Evolutionary conservation across 2,113 vertebrate genomes (phyloP).

Genomic region (Dromaius novaehollandiae): DNA sequence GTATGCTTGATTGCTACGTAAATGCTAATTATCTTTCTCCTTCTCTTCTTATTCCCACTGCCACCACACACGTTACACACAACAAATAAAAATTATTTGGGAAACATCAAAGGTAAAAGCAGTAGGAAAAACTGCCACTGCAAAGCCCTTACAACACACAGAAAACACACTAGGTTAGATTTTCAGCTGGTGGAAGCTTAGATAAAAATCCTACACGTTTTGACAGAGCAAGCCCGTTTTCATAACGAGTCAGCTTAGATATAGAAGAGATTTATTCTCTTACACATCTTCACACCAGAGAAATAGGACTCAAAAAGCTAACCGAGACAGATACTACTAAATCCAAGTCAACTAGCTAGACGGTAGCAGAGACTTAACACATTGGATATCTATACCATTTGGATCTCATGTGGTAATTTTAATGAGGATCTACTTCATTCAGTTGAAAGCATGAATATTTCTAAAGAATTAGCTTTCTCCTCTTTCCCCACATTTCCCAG

Average conservation of each 20-base stretch:
- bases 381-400: background rate
- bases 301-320: background rate
- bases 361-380: background rate
- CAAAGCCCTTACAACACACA: background rate
- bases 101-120: slow-evolving; percentile 38
- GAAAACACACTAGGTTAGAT: background rate
- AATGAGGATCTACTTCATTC: background rate
- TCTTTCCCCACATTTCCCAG: background rate
- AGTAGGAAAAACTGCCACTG: background rate
- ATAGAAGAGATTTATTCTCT: background rate
- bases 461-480: background rate
- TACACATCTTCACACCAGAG: background rate
- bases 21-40: slow-evolving; percentile 64
- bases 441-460: background rate
- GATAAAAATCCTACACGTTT: background rate
- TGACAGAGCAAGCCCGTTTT: background rate
- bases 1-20: slow-evolving; percentile 52
- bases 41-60: background rate
- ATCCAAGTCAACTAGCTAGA: background rate
- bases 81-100: slow-evolving; percentile 37
- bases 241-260: background rate
- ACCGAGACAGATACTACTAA: background rate
- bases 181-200: background rate
- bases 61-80: background rate
- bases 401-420: background rate